Percentiles rank a stretch among this genome's conserved stretches.
Conservation (phyloP, 2,113 vertebrate species). For the Thamnophis sirtalis region DNA sequence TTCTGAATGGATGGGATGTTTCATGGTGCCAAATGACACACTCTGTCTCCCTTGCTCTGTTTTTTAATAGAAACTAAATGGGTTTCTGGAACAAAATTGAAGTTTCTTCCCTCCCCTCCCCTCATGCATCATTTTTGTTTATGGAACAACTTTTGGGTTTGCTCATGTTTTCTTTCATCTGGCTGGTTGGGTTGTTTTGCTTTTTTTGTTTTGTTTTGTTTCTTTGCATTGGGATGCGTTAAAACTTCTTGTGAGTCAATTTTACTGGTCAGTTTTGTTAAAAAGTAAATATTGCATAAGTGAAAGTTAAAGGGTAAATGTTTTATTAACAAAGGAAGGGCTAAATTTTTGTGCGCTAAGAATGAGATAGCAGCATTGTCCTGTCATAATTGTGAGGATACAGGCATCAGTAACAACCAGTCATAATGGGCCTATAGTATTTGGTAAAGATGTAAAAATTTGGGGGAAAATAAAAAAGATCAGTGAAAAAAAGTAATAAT, state of each 20-base stretch:
- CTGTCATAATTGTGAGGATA: not conserved
- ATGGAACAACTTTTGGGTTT: not conserved
- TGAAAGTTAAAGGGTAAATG: not conserved
- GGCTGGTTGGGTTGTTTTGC: not conserved
- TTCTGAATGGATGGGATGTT: constrained; percentile 13
- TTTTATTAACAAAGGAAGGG: not conserved
- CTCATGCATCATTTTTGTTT: not conserved
- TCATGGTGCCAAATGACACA: not conserved
- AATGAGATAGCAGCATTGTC: not conserved
- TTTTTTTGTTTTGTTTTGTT: not conserved
- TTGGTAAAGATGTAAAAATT: not conserved
- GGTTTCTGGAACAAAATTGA: not conserved
- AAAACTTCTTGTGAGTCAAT: not conserved
- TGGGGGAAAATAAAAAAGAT: not conserved
- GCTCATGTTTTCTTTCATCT: not conserved
- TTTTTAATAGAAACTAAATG: not conserved
- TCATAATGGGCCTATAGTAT: not conserved
- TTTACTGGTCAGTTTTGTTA: not conserved
- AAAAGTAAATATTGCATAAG: not conserved
- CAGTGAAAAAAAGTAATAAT: not conserved
- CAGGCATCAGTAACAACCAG: not conserved
- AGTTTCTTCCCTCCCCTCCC: not conserved
- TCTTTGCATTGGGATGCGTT: not conserved
- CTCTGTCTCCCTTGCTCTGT: not conserved
- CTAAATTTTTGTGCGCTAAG: not conserved